Percentiles rank a stretch among this genome's conserved stretches.
Evolutionary conservation across 2,888 invertebrate species (phyloP).

Genomic region (Ariolimax columbianus): DNA sequence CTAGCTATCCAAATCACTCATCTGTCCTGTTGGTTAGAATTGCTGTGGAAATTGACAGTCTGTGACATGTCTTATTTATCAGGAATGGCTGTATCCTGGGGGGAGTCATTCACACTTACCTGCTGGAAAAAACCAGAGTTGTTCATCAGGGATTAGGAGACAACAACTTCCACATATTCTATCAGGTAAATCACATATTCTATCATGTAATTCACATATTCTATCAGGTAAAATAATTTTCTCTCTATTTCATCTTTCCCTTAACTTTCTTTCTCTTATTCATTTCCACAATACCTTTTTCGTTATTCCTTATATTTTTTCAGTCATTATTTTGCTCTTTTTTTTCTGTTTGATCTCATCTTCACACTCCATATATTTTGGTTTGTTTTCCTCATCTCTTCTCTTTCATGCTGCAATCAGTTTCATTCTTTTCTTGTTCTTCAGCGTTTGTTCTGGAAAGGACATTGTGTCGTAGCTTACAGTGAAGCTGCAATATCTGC

Average conservation of each 20-base stretch:
- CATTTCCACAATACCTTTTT: slow-evolving; percentile 23
- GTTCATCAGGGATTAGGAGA: slow-evolving; percentile 68
- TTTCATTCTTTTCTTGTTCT: no score
- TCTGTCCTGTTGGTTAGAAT: no score
- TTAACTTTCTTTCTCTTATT: slow-evolving; percentile 24
- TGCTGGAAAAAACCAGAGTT: slow-evolving; percentile 75
- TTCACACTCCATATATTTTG: background rate
- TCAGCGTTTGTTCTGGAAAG: no score
- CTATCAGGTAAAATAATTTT: no score
- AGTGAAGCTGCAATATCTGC: no score
- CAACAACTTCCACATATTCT: slow-evolving; percentile 75
- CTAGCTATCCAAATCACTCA: no score
- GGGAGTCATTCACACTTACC: slow-evolving; percentile 71
- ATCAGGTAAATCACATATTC: slow-evolving; percentile 65
- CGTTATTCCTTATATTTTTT: slow-evolving; percentile 10
- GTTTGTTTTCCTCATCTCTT: background rate
- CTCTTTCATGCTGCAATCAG: no score
- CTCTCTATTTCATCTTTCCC: slow-evolving; percentile 12
- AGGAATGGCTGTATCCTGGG: slow-evolving; percentile 67
- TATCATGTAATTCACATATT: background rate
- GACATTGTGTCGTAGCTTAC: no score
- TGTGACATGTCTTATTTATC: slow-evolving; percentile 29
- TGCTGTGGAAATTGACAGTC: no score
- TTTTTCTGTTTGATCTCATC: background rate
- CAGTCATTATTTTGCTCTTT: background rate